Base-by-base conservation (phyloP, 1,140 invertebrate genomes). In the Archivesica marissinica region DNA sequence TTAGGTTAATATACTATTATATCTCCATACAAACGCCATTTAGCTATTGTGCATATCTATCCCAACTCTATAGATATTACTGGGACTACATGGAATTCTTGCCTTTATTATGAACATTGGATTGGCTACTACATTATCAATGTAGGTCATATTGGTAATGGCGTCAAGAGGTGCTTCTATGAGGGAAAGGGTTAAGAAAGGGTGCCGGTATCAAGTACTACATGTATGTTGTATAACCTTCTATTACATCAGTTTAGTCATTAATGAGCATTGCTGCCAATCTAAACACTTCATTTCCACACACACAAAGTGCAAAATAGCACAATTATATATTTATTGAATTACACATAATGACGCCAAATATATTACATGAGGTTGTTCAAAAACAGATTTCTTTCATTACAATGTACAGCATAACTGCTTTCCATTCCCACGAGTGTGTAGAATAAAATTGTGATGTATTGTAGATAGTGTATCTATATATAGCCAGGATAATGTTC, bases 171-270 rank as follows among this genome's bases (percentile, higher is more conserved):
- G n/a, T n/a, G n/a, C n/a, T n/a, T n/a, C n/a, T n/a, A n/a, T n/a
- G n/a, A n/a, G n/a, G n/a, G n/a, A n/a, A n/a, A n/a, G n/a, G n/a
- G n/a, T n/a, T n/a, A n/a, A n/a, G n/a, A 39, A 70, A 44, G 15
- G 66, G 66, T 70, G 66, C 39, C 20, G 66, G 66, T 70, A 47
- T 70, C n/a, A 41, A 30, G 47, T 70, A 70, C 38, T 70, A 47
- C 23, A 7, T 70, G 66, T 70, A n/a, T 44, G 38, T 70, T 70
- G n/a, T 70, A 28, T 44, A 44, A 25, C 52, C 28, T 56, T 56
- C 44, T 11, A 50, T 11, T 20, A 50, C 44, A 50, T 50, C 44
- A 50, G 44, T 50, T 50, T 50, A 50, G 20, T 50, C 20, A 50
- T 11, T 20, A 11, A 50, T 50, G 20, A 50, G 20, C 44, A 50